phyloP scores from a whole-genome alignment of 2,113 vertebrate species.

The Triplophysa rosa region DNA sequence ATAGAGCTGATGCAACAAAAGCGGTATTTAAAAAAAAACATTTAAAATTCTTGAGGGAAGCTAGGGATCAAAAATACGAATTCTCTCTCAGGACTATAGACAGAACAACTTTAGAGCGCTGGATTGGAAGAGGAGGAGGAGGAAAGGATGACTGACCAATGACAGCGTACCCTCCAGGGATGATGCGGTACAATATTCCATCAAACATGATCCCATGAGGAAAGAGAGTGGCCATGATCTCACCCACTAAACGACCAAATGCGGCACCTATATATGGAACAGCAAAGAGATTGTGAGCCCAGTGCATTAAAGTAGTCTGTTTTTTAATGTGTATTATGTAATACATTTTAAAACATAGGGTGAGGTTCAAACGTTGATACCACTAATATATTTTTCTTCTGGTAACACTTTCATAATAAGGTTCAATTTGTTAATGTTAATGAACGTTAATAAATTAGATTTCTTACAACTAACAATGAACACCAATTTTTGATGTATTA shows the following conservation, averaged over 20 bases:
- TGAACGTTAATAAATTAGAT: no score
- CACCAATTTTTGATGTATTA: no score
- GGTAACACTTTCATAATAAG: no score
- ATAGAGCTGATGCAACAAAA: neutral
- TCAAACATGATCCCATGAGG: slow-evolving; percentile 92
- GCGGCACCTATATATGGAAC: slow-evolving; percentile 78
- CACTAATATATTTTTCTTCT: no score
- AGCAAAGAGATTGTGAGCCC: neutral
- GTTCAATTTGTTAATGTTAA: no score
- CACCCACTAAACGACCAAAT: slow-evolving; percentile 88
- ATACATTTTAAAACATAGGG: no score
- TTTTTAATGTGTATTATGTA: neutral
- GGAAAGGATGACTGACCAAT: slow-evolving; percentile 82
- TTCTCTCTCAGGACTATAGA: no score
- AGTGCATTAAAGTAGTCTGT: neutral
- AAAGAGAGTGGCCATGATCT: slow-evolving; percentile 91
- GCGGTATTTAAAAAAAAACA: no score
- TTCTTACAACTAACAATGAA: no score
- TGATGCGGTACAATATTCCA: slow-evolving; percentile 88
- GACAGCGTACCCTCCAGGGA: slow-evolving; percentile 94
- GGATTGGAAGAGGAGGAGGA: neutral
- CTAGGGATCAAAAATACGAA: no score
- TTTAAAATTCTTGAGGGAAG: no score
- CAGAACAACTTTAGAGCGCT: neutral
- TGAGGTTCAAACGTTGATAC: no score